Evolutionary conservation across 2,797 vertebrate species (phyloP), one percentile per base, ranked within the genome.

Genomic region (Perodicticus potto): DNA sequence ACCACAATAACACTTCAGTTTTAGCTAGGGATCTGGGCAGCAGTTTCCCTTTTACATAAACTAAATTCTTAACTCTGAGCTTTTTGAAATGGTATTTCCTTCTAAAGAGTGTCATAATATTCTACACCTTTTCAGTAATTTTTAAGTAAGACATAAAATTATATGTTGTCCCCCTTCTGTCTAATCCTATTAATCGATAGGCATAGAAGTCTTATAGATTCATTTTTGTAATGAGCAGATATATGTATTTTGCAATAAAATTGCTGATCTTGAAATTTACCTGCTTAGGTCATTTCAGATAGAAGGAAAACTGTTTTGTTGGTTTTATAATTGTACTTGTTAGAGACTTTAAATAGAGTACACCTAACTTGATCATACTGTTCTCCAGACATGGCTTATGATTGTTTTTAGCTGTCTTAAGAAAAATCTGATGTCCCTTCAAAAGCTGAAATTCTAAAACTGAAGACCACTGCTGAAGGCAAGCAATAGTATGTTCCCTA

Each of bases 281-380:
- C 6, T 53, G 37, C 45, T 63, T 14, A 92, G 65, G 20, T 40
- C 89, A 7, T 93, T 91, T 84, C n/a, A 84, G n/a, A 91, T 11
- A 93, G 53, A 55, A 95, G 74, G 82, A 27, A 96, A 92, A 43
- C 25, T 5, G 43, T 88, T 93, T 93, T 92, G 57, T 86, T 86
- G 63, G 70, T 55, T 92, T 94, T 95, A 40, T 93, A 78, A 2
- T 88, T 93, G 14, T 76, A 85, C 16, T 63, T 81, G n/a, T 91
- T 96, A 80, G 76, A 86, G 12, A 88, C 10, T 5, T 55, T 93
- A 63, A 94, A 72, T 65, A 80, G 40, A 55, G 76, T 82, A 43
- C 10, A 43, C 10, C 3, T 37, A 76, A 3, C 45, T 69, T 89
- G 37, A 82, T 93, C 80, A 57, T 73, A 29, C 9, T 86, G 1